Evolutionary conservation across 64 coral and sea anemone species (phyloP).

Genomic region (Anthopleura sola): DNA sequence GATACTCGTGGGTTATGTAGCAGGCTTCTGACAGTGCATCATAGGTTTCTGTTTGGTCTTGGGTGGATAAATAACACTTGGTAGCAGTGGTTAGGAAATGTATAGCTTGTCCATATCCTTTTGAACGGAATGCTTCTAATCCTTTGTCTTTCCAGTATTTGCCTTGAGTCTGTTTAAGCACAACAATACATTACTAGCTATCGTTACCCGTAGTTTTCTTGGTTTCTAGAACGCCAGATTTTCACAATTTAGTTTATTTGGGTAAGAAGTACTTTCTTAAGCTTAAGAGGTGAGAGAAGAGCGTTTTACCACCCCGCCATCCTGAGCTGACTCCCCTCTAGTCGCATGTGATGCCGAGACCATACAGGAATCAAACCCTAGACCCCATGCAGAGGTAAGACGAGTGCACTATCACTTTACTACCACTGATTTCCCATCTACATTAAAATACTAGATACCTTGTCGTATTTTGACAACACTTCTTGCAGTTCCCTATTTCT

Average conservation of each 20-base stretch:
- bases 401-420: too few relatives aligned
- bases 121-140: neutral
- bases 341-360: too few relatives aligned
- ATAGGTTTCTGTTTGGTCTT: neutral
- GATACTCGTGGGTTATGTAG: neutral
- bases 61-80: neutral
- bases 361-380: too few relatives aligned
- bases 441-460: neutral
- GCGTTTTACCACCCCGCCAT: too few relatives aligned
- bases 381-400: neutral
- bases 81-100: neutral
- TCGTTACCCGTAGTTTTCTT: neutral
- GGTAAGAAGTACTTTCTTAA: too few relatives aligned
- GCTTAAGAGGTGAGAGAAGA: too few relatives aligned
- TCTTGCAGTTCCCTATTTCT: neutral
- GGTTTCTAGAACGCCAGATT: neutral
- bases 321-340: too few relatives aligned
- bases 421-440: neutral
- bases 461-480: slow-evolving; percentile 6
- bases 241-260: too few relatives aligned
- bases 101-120: neutral
- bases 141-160: neutral
- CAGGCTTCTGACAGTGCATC: neutral
- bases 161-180: neutral
- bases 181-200: neutral